Conservation (phyloP, 2,888 invertebrate genomes). For the Lamellibrachia satsuma region DNA sequence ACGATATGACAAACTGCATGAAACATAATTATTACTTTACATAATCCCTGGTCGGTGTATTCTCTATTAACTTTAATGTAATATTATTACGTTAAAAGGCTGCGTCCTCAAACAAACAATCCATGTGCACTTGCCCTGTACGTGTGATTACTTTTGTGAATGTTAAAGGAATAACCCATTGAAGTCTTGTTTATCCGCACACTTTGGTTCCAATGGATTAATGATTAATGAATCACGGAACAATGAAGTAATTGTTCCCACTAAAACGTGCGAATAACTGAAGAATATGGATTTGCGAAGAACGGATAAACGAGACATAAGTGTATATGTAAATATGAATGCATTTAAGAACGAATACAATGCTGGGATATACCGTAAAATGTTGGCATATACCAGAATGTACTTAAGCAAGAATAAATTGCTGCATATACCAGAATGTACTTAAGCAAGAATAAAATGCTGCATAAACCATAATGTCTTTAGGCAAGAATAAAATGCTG, state of each 20-base stretch:
- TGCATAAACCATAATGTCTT: no score
- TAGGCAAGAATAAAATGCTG: no score
- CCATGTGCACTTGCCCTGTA: not conserved
- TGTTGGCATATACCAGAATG: constrained; percentile 13
- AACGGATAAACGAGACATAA: no score
- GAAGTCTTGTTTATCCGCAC: no score
- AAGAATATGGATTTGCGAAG: no score
- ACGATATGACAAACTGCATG: not conserved
- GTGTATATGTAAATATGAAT: not conserved
- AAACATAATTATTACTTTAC: not conserved
- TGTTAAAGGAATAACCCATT: not conserved
- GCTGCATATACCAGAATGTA: not conserved
- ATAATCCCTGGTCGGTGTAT: not conserved
- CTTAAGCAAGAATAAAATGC: no score
- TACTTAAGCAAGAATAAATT: not conserved
- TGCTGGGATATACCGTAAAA: not conserved
- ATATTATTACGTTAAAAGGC: not conserved
- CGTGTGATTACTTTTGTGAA: not conserved
- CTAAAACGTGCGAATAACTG: no score
- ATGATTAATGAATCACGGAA: no score
- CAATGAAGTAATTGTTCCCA: no score
- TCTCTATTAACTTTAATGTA: not conserved
- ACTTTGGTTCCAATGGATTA: no score
- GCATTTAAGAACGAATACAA: not conserved
- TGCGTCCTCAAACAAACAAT: not conserved